These are phyloP conservation scores for Cepphus grylle DNA, from an alignment of 2,113 vertebrate species.

Conservation along the genomic window DNA sequence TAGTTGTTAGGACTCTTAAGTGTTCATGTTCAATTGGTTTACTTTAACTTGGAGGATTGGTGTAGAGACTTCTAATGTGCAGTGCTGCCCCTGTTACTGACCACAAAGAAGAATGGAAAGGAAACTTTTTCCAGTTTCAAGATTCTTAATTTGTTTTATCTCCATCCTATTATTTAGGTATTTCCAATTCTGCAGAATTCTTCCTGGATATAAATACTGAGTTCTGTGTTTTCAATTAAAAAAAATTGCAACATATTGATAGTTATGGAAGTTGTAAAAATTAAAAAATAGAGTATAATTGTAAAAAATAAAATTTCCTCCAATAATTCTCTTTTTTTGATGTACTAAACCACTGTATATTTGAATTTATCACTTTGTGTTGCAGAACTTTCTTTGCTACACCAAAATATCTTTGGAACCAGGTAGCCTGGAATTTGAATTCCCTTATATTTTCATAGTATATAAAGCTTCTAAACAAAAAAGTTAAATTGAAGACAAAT, in stretches of 20 bases:
- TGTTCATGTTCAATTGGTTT: background rate
- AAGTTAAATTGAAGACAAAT: background rate
- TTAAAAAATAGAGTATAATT: background rate
- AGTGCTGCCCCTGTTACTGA: background rate
- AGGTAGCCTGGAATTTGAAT: background rate
- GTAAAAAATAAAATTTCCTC: background rate
- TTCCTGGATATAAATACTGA: background rate
- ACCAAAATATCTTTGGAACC: background rate
- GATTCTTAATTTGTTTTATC: background rate
- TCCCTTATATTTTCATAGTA: background rate
- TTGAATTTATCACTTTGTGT: background rate
- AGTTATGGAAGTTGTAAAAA: background rate
- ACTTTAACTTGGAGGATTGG: background rate
- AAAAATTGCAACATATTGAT: background rate
- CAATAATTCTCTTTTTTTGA: background rate
- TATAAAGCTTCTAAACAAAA: background rate
- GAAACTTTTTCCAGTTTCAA: background rate
- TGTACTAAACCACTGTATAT: background rate
- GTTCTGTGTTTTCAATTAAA: background rate
- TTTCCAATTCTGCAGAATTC: background rate
- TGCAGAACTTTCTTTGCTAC: background rate
- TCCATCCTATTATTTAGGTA: background rate
- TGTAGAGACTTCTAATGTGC: background rate
- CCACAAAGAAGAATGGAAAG: background rate
- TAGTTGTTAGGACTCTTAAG: background rate